Base-by-base conservation (phyloP, 2,888 invertebrate genomes). In the Pristionchus arcanus region DNA sequence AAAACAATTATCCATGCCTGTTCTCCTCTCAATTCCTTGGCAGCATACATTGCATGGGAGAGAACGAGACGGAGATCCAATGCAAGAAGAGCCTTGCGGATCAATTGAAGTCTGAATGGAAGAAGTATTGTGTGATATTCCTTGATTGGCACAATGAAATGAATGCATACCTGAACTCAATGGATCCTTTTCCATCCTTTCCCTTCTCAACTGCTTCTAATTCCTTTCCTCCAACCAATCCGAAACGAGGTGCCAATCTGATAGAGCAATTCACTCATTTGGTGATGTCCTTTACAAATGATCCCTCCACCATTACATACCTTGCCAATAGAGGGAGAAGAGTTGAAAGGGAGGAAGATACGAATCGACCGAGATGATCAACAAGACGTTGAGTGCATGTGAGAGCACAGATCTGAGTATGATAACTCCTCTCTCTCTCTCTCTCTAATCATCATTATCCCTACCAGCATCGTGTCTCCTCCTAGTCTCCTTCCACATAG, bases 361-460 rank as follows among this genome's bases (percentile, higher is more conserved):
- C 91, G 90, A 93, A 93, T 16, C 92, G 89, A 0, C 92, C 91
- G 87, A 92, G 92, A 83, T 93, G 91, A 83, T 94, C 93, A 31
- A 94, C 91, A 28, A 94, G 89, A 31, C 94, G 91, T 90, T 94
- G 94, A 55, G 92, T 90, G 90, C 93, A 94, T 0, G 94, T 94
- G 66, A 94, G 90, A 0, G 94, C 91, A 89, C 94, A 94, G 68
- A 94, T 92, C 92, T 94, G 90, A 90, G n/a, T 0, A 81, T 81
- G 81, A 19, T 1, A 31, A 1, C 5, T 16, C 25, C 28, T 37
- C 34, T 59, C 59, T 59, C 28, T 55, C 68, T 66, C 42, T 34
- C 21, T 25, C 4, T 21, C 59, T 59, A 49, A 49, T 49, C 11
- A 49, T 59, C 25, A 15, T 16, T 21, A 59, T 59, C 28, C 66